Conservation (phyloP, 2,888 invertebrate species). For the Neoascia interrupta region DNA sequence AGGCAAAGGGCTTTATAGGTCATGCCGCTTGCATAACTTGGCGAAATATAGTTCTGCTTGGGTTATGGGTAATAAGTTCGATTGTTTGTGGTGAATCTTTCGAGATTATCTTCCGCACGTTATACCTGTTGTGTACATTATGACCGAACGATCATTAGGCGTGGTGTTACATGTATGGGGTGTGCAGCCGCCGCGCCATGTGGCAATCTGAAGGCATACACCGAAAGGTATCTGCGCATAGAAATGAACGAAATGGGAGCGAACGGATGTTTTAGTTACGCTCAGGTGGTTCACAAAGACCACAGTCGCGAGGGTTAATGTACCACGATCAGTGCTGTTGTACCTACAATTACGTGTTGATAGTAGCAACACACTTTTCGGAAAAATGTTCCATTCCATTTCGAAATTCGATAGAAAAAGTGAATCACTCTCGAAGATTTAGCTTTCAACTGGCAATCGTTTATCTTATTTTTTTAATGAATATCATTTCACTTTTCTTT, state of each 20-base stretch:
- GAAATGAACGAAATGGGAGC: conserved; percentile 70
- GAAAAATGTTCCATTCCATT: no score
- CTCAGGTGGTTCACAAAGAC: conserved; percentile 74
- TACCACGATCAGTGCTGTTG: conserved; percentile 31
- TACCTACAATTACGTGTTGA: neutral
- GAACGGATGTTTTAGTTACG: conserved; percentile 76
- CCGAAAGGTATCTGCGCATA: conserved; percentile 4
- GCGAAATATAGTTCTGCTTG: conserved; percentile 24
- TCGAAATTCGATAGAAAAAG: no score
- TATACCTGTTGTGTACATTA: conserved; percentile 25
- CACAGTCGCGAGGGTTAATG: conserved; percentile 58
- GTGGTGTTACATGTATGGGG: conserved; percentile 45
- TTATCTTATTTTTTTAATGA: no score
- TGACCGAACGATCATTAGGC: conserved; percentile 29
- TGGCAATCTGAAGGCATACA: conserved; percentile 34
- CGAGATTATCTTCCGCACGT: conserved; percentile 20
- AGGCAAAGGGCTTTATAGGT: conserved; percentile 33
- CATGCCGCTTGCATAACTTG: conserved; percentile 8
- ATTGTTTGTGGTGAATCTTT: conserved; percentile 30
- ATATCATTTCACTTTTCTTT: no score
- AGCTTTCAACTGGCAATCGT: no score
- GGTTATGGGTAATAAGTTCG: conserved; percentile 53
- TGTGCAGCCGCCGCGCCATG: conserved; percentile 29
- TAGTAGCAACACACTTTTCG: no score
- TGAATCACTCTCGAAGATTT: no score